Base-by-base conservation (phyloP, 2,888 invertebrate species). In the Drosophila monieri region DNA sequence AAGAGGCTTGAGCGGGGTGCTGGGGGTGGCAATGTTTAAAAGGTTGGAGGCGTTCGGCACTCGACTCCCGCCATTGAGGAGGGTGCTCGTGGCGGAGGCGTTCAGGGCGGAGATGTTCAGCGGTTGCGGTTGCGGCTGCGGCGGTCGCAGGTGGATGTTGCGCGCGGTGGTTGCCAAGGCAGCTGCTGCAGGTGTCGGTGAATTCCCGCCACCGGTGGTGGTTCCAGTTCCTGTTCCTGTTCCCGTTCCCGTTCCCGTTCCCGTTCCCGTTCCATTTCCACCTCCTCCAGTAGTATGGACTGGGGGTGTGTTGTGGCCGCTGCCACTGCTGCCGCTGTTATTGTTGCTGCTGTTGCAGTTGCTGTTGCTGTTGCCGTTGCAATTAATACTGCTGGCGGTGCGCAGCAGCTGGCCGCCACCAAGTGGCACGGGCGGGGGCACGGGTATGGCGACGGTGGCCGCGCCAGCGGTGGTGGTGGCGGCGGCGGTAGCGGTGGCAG, bases 71-170 rank as follows among this genome's bases (percentile, higher is more conserved):
- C 84, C 80, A 43, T 78, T 85, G 18, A 80, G 78, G 55, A 78
- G 60, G 18, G 58, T 62, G 76, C 65, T 83, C 37, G 77, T 52
- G 10, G 65, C 65, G 62, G 87, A 70, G 14, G 90, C 80, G 64
- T 85, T 91, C 81, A 95, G 91, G 60, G 95, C 94, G 79, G 95
- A 93, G 71, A 94, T 94, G 90, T 95, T 95, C 74, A 95, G 92
- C 57, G 95, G 94, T 80, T 94, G 94, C 56, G 95, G 94, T 80
- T 94, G 94, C 83, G 94, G 93, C 80, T 94, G 94, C 83, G 94
- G 93, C 48, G 91, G 91, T 65, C 91, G 88, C 77, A 89, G 78
- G 71, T 91, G 90, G 57, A 90, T 89, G 67, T 86, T 89, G 77
- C 88, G 88, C 65, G 88, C 71, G 48, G 90, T 89, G 83, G 85